Conservation (phyloP, 2,113 vertebrate genomes). For the Clarias batrachus region DNA sequence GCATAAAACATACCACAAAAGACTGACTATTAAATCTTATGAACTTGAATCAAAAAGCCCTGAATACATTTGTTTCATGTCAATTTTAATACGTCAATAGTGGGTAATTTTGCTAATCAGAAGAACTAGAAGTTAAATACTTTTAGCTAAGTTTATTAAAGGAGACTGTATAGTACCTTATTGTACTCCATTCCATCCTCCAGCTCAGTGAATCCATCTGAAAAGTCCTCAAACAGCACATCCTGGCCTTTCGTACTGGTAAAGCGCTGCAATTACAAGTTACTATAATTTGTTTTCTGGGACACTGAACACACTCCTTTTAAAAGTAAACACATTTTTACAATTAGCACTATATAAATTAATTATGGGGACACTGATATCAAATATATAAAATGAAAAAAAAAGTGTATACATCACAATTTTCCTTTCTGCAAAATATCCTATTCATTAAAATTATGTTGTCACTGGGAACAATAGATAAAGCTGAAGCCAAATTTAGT, state of each 20-base stretch:
- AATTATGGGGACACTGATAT: no score
- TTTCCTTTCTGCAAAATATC: neutral
- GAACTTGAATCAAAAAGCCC: no score
- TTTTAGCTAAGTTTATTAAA: neutral
- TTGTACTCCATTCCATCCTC: conserved; percentile 84
- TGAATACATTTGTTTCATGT: no score
- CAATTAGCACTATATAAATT: neutral
- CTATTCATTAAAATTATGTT: neutral
- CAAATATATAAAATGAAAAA: neutral
- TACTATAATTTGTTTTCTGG: neutral
- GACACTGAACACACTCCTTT: neutral
- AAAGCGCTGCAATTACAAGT: conserved; percentile 55
- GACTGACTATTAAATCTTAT: neutral
- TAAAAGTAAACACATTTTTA: neutral
- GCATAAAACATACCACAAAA: neutral
- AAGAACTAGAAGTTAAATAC: neutral
- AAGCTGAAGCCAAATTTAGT: neutral
- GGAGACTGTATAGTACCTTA: conserved; percentile 73
- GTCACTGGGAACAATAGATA: neutral
- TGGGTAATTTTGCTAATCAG: neutral
- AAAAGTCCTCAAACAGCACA: conserved; percentile 69
- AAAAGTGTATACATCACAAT: neutral
- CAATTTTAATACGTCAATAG: neutral
- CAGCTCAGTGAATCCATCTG: conserved; percentile 71
- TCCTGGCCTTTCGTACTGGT: conserved; percentile 70